Conservation (phyloP, 2,888 invertebrate species). For the Lysandra coridon region DNA sequence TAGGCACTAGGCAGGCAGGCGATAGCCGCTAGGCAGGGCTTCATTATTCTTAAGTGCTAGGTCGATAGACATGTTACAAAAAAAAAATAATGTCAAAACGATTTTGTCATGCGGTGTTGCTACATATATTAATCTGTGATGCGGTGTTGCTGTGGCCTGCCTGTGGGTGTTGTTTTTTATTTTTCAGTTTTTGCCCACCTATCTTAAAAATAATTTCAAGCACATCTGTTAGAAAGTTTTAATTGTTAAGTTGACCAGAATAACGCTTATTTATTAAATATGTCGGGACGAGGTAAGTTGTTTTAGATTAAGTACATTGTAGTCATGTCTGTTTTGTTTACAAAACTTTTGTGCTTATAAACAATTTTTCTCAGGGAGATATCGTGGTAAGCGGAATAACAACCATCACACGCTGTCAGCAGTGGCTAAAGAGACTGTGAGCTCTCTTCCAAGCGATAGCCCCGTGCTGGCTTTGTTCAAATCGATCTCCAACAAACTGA, state of each 20-base stretch:
- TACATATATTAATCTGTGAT: too few species aligned
- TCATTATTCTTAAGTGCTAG: too few species aligned
- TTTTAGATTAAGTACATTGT: not conserved
- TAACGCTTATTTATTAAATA: conserved; percentile 33
- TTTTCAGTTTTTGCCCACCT: too few species aligned
- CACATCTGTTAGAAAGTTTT: not conserved
- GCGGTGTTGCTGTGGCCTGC: too few species aligned
- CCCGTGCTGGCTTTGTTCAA: conserved; percentile 83
- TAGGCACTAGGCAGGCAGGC: too few species aligned
- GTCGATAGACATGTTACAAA: too few species aligned
- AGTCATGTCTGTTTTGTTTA: not conserved
- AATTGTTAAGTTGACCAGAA: not conserved
- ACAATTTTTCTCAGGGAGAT: conserved; percentile 47
- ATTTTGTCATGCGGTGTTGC: too few species aligned
- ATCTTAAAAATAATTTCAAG: not conserved
- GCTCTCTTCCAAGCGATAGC: conserved; percentile 62
- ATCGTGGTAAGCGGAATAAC: conserved; percentile 50
- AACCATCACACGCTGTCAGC: conserved; percentile 56
- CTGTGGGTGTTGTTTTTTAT: too few species aligned
- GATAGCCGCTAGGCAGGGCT: too few species aligned
- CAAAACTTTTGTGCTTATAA: not conserved
- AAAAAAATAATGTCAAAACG: too few species aligned
- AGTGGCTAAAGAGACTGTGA: conserved; percentile 57
- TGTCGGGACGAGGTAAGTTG: conserved; percentile 57
- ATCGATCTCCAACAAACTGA: conserved; percentile 83